phyloP scores from a whole-genome alignment of 2,888 invertebrate genomes.

The Hermaeophaga mercurialis region DNA sequence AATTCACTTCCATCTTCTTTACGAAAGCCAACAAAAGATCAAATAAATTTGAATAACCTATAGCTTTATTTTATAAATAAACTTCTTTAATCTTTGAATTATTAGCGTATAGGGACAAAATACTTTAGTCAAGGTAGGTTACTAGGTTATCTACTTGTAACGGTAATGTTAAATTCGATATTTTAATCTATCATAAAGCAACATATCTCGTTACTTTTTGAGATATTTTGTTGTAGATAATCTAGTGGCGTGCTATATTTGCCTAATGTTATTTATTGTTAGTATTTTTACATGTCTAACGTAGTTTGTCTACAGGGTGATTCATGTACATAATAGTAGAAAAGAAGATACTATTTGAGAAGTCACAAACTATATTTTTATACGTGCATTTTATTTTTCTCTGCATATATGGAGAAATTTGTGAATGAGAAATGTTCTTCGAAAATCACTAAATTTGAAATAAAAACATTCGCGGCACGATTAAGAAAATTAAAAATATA shows the following conservation, averaged over 20 bases:
- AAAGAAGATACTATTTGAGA: neutral
- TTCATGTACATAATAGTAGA: neutral
- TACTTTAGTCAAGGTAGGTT: neutral
- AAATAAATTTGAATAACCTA: no score
- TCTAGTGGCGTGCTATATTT: neutral
- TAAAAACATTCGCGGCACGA: no score
- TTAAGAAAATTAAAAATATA: no score
- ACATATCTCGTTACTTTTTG: neutral
- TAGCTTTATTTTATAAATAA: neutral
- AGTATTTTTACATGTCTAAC: slow-evolving; percentile 10
- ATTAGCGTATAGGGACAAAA: slow-evolving; percentile 2
- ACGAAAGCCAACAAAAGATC: no score
- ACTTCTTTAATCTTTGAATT: neutral
- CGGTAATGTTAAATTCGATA: no score
- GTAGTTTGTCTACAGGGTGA: slow-evolving; percentile 1
- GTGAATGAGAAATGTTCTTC: neutral
- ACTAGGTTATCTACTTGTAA: neutral
- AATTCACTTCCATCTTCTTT: no score
- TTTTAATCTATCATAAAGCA: no score
- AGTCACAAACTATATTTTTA: neutral
- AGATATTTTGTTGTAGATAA: neutral
- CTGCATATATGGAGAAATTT: neutral
- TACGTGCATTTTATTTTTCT: no score
- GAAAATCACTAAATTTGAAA: neutral
- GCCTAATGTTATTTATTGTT: slow-evolving; percentile 4